phyloP scores from a whole-genome alignment of 1,140 invertebrate genomes.

The Idris sp. region DNA sequence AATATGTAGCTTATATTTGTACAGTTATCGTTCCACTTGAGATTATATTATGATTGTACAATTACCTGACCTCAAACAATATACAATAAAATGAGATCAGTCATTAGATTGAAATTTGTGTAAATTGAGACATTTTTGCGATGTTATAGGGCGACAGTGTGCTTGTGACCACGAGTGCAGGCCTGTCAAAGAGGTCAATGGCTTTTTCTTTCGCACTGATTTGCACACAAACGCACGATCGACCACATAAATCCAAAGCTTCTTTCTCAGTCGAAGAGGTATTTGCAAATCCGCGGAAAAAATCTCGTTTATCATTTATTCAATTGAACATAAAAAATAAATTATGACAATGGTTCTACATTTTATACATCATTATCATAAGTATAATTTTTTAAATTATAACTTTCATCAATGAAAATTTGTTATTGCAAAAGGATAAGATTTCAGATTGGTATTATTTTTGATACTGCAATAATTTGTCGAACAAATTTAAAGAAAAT shows the following conservation, averaged over 20 bases:
- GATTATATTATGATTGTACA: neutral
- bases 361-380: too few relatives aligned
- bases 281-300: too few relatives aligned
- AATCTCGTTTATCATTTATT: too few relatives aligned
- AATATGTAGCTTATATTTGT: too few relatives aligned
- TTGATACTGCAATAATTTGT: neutral
- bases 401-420: too few relatives aligned
- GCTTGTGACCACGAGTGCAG: constrained; percentile 28
- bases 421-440: too few relatives aligned
- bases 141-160: constrained; percentile 18
- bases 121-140: constrained; percentile 50
- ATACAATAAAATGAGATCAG: constrained; percentile 17
- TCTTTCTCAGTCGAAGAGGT: constrained; percentile 12
- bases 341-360: too few relatives aligned
- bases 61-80: constrained; percentile 11
- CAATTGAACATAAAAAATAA: too few relatives aligned
- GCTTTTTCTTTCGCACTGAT: constrained; percentile 65
- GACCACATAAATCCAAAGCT: constrained; percentile 28
- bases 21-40: constrained; percentile 2
- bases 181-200: constrained; percentile 69
- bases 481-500: constrained; percentile 3
- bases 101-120: constrained; percentile 28
- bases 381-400: too few relatives aligned
- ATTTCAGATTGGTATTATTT: too few relatives aligned
- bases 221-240: constrained; percentile 55